Conservation (phyloP, 1,140 invertebrate genomes). For the Lucilia sericata region DNA sequence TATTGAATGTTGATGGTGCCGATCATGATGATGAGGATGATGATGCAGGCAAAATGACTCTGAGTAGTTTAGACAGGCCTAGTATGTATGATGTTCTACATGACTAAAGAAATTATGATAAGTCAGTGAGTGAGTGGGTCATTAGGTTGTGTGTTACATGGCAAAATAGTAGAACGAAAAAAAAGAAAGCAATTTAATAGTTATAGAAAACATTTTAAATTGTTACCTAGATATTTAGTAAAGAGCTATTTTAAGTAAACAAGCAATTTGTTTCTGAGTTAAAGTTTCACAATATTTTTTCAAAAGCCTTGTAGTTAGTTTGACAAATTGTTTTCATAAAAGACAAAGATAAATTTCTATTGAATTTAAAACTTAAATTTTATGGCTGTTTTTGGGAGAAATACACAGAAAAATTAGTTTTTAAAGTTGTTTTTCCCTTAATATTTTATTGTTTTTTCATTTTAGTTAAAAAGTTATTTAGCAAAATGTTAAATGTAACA, state of each 20-base stretch:
- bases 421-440: background rate
- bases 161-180: background rate
- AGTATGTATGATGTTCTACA: background rate
- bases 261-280: background rate
- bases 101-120: background rate
- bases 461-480: background rate
- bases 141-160: background rate
- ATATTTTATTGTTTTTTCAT: background rate
- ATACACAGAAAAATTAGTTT: background rate
- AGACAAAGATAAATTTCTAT: conserved; percentile 22
- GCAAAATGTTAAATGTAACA: conserved; percentile 26
- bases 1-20: background rate
- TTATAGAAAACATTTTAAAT: background rate
- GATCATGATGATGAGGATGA: background rate
- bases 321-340: background rate
- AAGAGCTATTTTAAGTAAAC: background rate
- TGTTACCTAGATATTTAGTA: background rate
- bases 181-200: background rate
- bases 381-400: background rate
- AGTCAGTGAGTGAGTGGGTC: conserved; percentile 25
- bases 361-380: conserved; percentile 8
- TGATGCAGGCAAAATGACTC: background rate
- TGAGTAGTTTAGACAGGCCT: background rate
- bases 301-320: background rate
- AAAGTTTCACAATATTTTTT: background rate